phyloP scores from a whole-genome alignment of 2,113 vertebrate genomes.

The Lamprologus tigripictilis region DNA sequence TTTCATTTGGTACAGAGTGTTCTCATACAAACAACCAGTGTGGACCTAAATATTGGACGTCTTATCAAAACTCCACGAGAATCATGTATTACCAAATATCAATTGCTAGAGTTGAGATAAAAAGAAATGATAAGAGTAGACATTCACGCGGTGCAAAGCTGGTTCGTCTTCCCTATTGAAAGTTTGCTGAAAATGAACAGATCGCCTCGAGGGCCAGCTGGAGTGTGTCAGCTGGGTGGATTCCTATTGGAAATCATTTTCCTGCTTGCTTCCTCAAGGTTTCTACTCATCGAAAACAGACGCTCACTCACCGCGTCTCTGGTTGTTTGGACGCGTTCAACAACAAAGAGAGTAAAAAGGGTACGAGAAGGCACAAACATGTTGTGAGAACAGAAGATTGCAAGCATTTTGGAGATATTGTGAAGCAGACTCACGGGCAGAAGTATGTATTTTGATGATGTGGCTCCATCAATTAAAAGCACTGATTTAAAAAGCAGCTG shows the following conservation, averaged over 20 bases:
- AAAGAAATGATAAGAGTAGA: neutral
- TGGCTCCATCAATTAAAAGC: neutral
- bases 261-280: slow-evolving; percentile 45
- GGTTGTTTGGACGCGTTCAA: neutral
- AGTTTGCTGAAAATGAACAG: slow-evolving; percentile 27
- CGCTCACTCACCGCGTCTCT: neutral
- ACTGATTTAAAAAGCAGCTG: neutral
- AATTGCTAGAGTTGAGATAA: neutral
- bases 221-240: slow-evolving; percentile 47
- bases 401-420: neutral
- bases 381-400: neutral
- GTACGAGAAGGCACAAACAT: neutral
- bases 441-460: neutral
- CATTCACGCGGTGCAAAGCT: neutral
- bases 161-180: slow-evolving; percentile 32
- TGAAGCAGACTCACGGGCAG: neutral
- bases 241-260: slow-evolving; percentile 66
- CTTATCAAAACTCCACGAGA: neutral
- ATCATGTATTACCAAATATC: neutral
- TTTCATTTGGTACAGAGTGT: neutral
- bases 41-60: neutral
- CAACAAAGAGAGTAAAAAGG: neutral
- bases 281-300: slow-evolving; percentile 42
- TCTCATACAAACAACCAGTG: neutral
- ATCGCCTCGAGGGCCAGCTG: slow-evolving; percentile 32